Conservation (phyloP, 2,888 invertebrate genomes). For the Drosophila phalerata region DNA sequence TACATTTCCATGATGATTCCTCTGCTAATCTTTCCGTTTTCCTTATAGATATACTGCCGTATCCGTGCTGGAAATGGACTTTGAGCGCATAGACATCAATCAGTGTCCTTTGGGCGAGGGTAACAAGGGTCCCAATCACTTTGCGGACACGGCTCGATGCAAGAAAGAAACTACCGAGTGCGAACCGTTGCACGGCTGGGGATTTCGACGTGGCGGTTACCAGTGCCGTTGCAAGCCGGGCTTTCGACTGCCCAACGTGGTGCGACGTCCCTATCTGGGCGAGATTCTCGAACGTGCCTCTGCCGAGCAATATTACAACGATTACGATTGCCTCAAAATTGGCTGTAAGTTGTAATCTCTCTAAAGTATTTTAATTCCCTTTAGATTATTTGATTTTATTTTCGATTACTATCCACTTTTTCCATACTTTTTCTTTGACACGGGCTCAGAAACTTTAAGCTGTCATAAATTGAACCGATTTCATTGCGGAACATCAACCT, state of each 20-base stretch:
- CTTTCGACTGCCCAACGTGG: slow-evolving; percentile 93
- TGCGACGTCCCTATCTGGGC: slow-evolving; percentile 95
- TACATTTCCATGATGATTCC: accelerated
- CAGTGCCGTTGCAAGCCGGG: slow-evolving; percentile 97
- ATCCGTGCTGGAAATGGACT: slow-evolving; percentile 97
- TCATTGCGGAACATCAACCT: too few relatives aligned
- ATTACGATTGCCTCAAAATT: slow-evolving; percentile 95
- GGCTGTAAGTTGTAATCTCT: slow-evolving; percentile 90
- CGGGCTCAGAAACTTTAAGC: too few relatives aligned
- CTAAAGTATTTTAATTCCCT: too few relatives aligned
- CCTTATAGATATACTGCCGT: slow-evolving; percentile 94
- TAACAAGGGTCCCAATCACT: slow-evolving; percentile 94
- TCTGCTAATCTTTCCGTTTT: background rate
- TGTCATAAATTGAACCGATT: too few relatives aligned
- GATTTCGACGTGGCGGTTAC: slow-evolving; percentile 97
- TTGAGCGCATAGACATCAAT: slow-evolving; percentile 98
- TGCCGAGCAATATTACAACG: slow-evolving; percentile 95
- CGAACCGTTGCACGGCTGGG: slow-evolving; percentile 98
- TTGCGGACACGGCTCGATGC: slow-evolving; percentile 95
- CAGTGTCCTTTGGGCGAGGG: slow-evolving; percentile 96
- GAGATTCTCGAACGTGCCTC: slow-evolving; percentile 97
- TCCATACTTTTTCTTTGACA: too few relatives aligned
- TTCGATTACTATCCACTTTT: too few relatives aligned
- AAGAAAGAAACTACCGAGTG: slow-evolving; percentile 97
- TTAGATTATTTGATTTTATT: too few relatives aligned